Evolutionary conservation across 2,113 vertebrate genomes (phyloP), one percentile per base, ranked within the genome.

Genomic region (Cottus gobio): DNA sequence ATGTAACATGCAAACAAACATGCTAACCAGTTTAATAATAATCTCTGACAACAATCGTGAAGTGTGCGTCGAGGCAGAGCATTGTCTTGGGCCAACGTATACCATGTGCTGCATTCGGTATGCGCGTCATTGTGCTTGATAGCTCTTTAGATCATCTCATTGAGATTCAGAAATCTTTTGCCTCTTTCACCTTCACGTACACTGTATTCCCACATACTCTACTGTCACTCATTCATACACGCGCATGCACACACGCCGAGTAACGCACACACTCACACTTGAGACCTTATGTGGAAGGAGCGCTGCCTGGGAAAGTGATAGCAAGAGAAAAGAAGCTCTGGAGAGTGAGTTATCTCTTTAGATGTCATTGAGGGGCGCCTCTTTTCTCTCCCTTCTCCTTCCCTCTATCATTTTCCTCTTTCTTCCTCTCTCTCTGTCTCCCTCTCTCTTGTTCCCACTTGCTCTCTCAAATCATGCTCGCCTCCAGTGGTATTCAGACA

Each of bases 401-500:
- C 93, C 73, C 84, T 91, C 92, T 83, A 79, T 91, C 90, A 82
- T 89, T 89, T 86, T 71, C 74, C 61, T 85, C 71, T 88, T 85
- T 90, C 85, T 89, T 86, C 74, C 79, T 48, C 84, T 87, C 80
- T 83, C 80, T 80, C 75, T 80, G 61, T 88, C 86, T 87, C 76
- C 63, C 77, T 87, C 82, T 85, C 84, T 86, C 90, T 89, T 85
- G 87, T 91, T 93, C 86, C 88, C 89, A 87, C 89, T 93, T 87
- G 88, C 90, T 90, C 88, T 87, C 87, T 93, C 89, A 92, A 92
- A 93, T 93, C 92, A 88, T 89, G 88, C 88, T 90, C 50, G 83
- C 93, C 93, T 92, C 81, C 89, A 92, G 92, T 93, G 91, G 86
- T 90, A 92, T 92, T 89, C 93, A 93, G 90, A 92, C 92, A 94